Evolutionary conservation across 2,113 vertebrate genomes (phyloP), one percentile per base, ranked within the genome.

Genomic region (Vidua chalybeata): DNA sequence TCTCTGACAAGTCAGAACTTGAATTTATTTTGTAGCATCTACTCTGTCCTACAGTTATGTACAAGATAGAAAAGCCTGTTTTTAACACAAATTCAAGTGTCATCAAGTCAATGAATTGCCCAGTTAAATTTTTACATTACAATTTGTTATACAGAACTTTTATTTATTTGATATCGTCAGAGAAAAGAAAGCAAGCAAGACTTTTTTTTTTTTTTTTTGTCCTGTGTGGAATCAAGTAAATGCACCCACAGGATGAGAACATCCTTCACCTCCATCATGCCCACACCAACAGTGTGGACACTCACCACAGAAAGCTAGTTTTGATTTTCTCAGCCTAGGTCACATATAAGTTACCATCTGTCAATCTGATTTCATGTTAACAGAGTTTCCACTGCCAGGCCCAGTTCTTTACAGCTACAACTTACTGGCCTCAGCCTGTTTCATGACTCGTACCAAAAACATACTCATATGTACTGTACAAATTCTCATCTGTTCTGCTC

Each of bases 401-500:
- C 13, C 15, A 71, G 23, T 8, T 59, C 51, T 31, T 62, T 49
- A 84, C 14, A 90, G 37, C 35, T 51, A 46, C 27, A 89, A 35
- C 7, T 71, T 59, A 39, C 8, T 76, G 39, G 5, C 51, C 94
- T 61, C 61, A 63, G 11, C 21, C 28, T 10, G 4, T n/a, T 87
- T 37, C 31, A 54, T 19, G 11, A 61, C 20, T 82, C 35, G 22
- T 41, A 94, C 4, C 58, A 59, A 83, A 87, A 75, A 48, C 12
- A 69, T 15, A 84, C 14, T 54, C 39, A 67, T 6, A 28, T 17
- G 5, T 7, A 58, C 7, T 0, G 0, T 19, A 66, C 16, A 74
- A 87, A 72, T 41, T 54, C 31, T 61, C 37, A 79, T 14, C 31
- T 76, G 17, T 35, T 91, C 31, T 87, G 35, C 48, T 52, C 43